Percentiles rank a stretch among this genome's conserved stretches.
phyloP scores from a whole-genome alignment of 2,888 invertebrate genomes.

The Microctonus brassicae region DNA sequence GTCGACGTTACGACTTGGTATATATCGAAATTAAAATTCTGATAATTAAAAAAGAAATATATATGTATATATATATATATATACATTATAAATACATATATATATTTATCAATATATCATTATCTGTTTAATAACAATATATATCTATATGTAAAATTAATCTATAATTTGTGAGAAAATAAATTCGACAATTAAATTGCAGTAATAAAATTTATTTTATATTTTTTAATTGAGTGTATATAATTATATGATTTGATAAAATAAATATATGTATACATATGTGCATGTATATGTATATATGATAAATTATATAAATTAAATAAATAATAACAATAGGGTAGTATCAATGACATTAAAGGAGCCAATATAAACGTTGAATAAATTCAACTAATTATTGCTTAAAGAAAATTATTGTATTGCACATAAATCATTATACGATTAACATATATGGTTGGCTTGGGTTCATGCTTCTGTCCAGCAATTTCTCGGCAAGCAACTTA shows the following conservation, averaged over 20 bases:
- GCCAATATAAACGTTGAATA: neutral
- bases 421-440: conserved; percentile 23
- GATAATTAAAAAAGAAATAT: neutral
- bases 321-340: too few species aligned
- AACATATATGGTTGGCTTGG: neutral
- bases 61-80: neutral
- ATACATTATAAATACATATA: too few species aligned
- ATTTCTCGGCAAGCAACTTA: conserved; percentile 2
- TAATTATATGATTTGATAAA: neutral
- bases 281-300: neutral
- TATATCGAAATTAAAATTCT: conserved; percentile 5
- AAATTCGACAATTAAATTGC: neutral
- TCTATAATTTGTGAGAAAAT: neutral
- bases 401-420: conserved; percentile 8
- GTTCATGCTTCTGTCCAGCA: conserved; percentile 1
- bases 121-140: neutral
- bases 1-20: conserved; percentile 43
- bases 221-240: neutral
- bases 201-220: neutral
- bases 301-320: neutral
- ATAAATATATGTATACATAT: neutral
- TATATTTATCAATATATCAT: conserved; percentile 1
- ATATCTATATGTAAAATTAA: neutral
- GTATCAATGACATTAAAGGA: too few species aligned
- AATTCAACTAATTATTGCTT: conserved; percentile 35